phyloP scores from a whole-genome alignment of 2,113 vertebrate species.

The Hemicordylus capensis region DNA sequence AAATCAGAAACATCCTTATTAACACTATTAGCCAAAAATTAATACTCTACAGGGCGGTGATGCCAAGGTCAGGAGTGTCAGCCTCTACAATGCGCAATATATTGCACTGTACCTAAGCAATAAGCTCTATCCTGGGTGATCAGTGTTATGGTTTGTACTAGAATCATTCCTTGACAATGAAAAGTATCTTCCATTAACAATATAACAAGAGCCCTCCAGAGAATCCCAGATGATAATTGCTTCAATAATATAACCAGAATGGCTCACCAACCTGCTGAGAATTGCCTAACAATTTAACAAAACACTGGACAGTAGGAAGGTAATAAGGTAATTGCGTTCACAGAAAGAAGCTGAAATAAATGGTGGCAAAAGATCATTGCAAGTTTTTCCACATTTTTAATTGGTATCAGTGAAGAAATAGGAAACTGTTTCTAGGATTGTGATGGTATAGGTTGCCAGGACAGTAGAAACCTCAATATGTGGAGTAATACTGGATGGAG shows the following conservation, averaged over 20 bases:
- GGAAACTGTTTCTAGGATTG: neutral
- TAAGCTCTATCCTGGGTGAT: neutral
- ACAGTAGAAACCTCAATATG: neutral
- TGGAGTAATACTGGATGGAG: neutral
- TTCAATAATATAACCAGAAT: conserved; percentile 10
- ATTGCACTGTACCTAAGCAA: neutral
- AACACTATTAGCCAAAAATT: neutral
- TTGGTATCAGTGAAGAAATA: neutral
- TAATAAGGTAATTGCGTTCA: neutral
- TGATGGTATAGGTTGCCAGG: neutral
- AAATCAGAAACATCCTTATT: too few species aligned
- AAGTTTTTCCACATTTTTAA: neutral
- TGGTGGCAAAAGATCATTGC: neutral
- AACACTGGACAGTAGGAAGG: conserved; percentile 2
- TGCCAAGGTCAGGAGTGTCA: neutral
- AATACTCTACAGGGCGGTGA: neutral
- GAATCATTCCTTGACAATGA: neutral
- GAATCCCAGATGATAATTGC: conserved; percentile 8
- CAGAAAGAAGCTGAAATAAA: neutral
- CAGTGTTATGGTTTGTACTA: neutral
- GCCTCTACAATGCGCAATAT: neutral
- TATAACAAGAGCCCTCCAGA: neutral
- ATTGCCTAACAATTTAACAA: conserved; percentile 4
- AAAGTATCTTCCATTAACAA: neutral
- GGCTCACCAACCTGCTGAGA: conserved; percentile 12